phyloP scores from a whole-genome alignment of 2,888 invertebrate genomes.

The Gerosis bhagava region DNA sequence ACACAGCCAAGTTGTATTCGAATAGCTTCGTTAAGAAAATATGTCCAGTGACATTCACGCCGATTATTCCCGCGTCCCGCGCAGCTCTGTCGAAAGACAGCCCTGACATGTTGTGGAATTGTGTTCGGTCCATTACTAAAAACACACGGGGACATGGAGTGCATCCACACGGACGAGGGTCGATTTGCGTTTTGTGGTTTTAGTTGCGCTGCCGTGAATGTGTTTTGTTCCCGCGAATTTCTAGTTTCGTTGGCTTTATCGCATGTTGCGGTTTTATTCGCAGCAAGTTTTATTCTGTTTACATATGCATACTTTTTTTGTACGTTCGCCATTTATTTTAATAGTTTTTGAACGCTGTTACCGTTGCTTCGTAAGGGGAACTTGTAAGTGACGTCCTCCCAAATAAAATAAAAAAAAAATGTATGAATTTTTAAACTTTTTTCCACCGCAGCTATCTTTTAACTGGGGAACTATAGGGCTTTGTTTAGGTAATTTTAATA shows the following conservation, averaged over 20 bases:
- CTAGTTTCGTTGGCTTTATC: slow-evolving; percentile 21
- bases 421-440: no score
- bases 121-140: slow-evolving; percentile 25
- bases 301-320: slow-evolving; percentile 8
- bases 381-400: no score
- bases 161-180: slow-evolving; percentile 29
- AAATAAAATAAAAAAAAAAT: no score
- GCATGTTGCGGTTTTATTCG: slow-evolving; percentile 10
- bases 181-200: slow-evolving; percentile 40
- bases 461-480: no score
- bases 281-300: slow-evolving; percentile 15
- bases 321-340: slow-evolving; percentile 5
- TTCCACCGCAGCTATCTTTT: no score
- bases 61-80: slow-evolving; percentile 15
- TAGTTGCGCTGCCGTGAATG: slow-evolving; percentile 28
- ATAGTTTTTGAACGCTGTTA: no score
- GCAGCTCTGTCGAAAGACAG: slow-evolving; percentile 7
- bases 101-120: slow-evolving; percentile 16
- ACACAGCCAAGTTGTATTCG: neutral
- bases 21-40: neutral
- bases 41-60: slow-evolving; percentile 1
- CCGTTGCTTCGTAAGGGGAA: no score
- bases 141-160: slow-evolving; percentile 26
- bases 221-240: slow-evolving; percentile 24
- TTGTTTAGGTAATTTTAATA: no score